Conservation (phyloP, 2,113 vertebrate genomes). For the Alligator sinensis region DNA sequence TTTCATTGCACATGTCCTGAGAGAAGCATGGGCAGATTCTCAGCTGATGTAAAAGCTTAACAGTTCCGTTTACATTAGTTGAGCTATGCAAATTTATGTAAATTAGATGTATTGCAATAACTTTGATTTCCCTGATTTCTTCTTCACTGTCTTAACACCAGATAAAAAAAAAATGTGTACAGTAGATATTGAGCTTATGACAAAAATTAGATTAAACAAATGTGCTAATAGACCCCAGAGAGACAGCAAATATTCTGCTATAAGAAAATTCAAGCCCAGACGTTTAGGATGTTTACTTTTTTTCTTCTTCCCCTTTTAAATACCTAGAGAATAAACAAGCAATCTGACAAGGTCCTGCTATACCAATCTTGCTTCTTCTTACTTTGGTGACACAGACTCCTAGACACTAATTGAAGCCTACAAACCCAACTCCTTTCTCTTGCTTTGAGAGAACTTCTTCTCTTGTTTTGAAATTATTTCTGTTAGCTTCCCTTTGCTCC, state of each 20-base stretch:
- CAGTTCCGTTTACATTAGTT: fast-evolving
- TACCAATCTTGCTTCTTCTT: neutral
- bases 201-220: neutral
- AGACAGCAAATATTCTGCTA: neutral
- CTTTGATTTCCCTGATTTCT: neutral
- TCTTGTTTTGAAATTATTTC: too few relatives aligned
- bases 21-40: fast-evolving
- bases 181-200: neutral
- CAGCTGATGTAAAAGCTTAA: fast-evolving
- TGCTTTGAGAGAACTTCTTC: neutral
- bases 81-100: neutral
- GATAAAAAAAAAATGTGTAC: neutral
- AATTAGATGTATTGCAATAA: neutral
- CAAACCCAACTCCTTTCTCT: neutral
- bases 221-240: neutral
- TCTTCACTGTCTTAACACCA: neutral
- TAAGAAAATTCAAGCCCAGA: neutral
- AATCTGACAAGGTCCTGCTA: neutral
- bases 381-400: too few relatives aligned
- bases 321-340: neutral
- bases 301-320: neutral
- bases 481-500: too few relatives aligned
- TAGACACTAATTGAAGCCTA: neutral
- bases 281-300: neutral
- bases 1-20: neutral